A percentile compares a stretch with the other conserved stretches of the same genome.
Evolutionary conservation across 1,140 invertebrate genomes (phyloP).

Genomic region (Lepidurus packardi): DNA sequence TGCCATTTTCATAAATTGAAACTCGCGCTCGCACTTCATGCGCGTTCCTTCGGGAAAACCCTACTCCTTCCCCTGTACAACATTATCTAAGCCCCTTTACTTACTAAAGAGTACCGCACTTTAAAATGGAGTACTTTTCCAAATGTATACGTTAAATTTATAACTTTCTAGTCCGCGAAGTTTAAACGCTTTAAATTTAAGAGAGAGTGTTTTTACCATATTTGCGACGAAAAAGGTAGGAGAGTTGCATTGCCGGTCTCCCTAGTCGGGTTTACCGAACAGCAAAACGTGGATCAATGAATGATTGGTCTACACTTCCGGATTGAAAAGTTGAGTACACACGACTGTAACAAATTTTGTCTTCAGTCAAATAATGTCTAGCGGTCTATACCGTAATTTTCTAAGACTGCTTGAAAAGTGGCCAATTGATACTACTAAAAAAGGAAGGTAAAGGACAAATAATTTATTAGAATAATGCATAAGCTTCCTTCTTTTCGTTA

Average conservation of each 20-base stretch:
- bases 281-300: neutral
- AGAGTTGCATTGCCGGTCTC: neutral
- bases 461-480: neutral
- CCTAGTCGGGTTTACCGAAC: neutral
- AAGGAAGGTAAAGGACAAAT: neutral
- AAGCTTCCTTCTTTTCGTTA: constrained; percentile 47
- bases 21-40: no score
- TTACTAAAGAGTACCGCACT: no score
- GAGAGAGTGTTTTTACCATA: no score
- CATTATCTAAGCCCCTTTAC: no score
- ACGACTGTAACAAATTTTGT: neutral
- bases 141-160: no score
- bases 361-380: constrained; percentile 33
- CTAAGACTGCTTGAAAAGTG: constrained; percentile 27
- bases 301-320: neutral
- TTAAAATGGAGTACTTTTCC: no score
- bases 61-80: no score
- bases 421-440: constrained; percentile 24
- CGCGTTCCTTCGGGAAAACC: no score
- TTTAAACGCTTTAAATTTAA: no score
- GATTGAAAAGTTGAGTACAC: neutral
- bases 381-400: constrained; percentile 24
- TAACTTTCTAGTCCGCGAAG: no score
- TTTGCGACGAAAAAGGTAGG: neutral
- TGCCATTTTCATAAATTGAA: no score